These are phyloP conservation scores for Hipposideros larvatus DNA, from an alignment of 2,797 vertebrate genomes.

Conservation along the genomic window DNA sequence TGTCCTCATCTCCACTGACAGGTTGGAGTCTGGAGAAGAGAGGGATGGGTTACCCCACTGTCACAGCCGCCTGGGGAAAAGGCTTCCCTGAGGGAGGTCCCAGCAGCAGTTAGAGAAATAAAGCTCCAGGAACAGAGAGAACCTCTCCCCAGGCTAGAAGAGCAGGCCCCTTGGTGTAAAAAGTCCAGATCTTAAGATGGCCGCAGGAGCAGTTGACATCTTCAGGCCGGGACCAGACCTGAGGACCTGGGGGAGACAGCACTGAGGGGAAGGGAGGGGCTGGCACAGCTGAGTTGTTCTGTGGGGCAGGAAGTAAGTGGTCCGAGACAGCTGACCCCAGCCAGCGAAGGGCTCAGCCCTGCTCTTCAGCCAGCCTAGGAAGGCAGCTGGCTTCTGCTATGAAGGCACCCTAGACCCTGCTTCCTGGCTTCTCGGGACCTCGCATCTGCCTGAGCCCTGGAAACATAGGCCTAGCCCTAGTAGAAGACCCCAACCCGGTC, in stretches of 20 bases:
- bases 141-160: neutral
- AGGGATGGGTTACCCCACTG: rapidly evolving
- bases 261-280: rapidly evolving
- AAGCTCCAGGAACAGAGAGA: neutral
- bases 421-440: neutral
- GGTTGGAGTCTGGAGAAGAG: neutral
- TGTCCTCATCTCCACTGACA: neutral
- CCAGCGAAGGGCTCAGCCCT: neutral
- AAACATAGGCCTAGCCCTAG: neutral
- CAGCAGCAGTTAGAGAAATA: neutral
- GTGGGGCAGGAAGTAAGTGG: no score
- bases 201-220: rapidly evolving
- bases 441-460: neutral
- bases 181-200: neutral
- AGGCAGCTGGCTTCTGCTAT: neutral
- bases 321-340: neutral
- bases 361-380: neutral
- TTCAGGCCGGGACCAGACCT: neutral
- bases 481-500: neutral
- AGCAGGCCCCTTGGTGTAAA: neutral
- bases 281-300: neutral
- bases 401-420: neutral
- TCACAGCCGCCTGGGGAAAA: neutral
- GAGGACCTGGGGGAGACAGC: neutral
- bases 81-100: neutral